Percentiles rank a stretch among this genome's conserved stretches.
Evolutionary conservation across 1,140 invertebrate species (phyloP).

Genomic region (Parapsyche elsis): DNA sequence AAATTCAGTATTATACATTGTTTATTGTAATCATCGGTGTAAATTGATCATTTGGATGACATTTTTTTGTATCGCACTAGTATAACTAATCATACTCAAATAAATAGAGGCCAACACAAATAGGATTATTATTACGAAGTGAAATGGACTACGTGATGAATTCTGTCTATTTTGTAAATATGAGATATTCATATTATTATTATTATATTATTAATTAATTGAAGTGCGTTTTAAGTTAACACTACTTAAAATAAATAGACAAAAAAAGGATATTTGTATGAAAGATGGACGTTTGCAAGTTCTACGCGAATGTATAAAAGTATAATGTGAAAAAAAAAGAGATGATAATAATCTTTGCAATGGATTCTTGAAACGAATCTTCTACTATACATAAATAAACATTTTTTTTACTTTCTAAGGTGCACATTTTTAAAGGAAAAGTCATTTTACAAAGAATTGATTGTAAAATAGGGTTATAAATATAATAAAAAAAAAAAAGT

Average conservation of each 20-base stretch:
- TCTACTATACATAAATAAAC: constrained; percentile 7
- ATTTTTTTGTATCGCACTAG: too few relatives aligned
- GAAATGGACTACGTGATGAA: neutral
- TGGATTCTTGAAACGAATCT: constrained; percentile 33
- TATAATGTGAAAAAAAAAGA: neutral
- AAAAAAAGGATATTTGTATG: constrained; percentile 3
- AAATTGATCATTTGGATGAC: too few relatives aligned
- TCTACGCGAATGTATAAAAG: neutral
- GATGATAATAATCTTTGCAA: constrained; percentile 28
- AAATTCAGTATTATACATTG: too few relatives aligned
- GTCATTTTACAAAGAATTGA: constrained; percentile 13
- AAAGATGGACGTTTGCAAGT: neutral
- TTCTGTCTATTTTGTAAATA: constrained; percentile 32
- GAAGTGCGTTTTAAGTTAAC: constrained; percentile 28
- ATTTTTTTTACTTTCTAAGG: constrained; percentile 41
- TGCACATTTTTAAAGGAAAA: constrained; percentile 49
- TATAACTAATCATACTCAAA: too few relatives aligned
- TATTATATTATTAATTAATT: neutral
- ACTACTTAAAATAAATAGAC: constrained; percentile 9
- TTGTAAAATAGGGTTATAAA: neutral
- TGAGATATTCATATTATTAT: constrained; percentile 17
- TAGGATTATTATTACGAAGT: neutral
- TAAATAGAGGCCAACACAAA: constrained; percentile 9
- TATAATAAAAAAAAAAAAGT: neutral
- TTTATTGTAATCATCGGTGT: too few relatives aligned